These are phyloP conservation scores for Physocephala rufipes DNA, from an alignment of 2,888 invertebrate genomes.

Conservation along the genomic window DNA sequence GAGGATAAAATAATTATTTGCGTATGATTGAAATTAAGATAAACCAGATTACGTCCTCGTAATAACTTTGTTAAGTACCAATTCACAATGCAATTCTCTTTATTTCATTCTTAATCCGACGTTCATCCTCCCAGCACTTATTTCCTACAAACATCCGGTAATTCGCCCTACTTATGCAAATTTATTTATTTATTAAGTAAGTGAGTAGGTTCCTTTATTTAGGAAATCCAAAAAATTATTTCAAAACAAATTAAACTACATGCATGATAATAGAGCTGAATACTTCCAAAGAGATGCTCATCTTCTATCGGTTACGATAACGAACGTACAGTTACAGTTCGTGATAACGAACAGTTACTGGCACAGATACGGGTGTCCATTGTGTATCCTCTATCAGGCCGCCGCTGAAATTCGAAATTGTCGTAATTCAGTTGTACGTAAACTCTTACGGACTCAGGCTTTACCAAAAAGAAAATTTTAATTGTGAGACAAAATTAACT, in stretches of 20 bases:
- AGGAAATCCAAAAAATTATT: background rate
- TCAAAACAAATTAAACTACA: background rate
- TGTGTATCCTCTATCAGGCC: too few species aligned
- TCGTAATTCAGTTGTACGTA: constrained; percentile 27
- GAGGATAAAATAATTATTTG: too few species aligned
- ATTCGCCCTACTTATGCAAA: too few species aligned
- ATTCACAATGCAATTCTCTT: background rate
- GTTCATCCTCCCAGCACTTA: background rate
- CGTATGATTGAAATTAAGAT: too few species aligned
- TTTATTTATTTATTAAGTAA: too few species aligned
- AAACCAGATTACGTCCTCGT: too few species aligned
- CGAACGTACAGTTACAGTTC: too few species aligned
- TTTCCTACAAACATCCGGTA: too few species aligned
- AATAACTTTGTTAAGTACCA: background rate
- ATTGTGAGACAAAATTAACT: background rate
- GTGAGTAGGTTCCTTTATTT: background rate
- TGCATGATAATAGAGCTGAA: background rate
- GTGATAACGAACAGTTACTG: background rate
- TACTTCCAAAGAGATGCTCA: background rate
- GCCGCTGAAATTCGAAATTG: constrained; percentile 6
- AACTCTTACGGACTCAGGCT: constrained; percentile 26
- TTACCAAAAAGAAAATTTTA: background rate
- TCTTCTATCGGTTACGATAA: background rate
- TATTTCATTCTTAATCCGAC: background rate
- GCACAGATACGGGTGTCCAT: background rate